phyloP scores from a whole-genome alignment of 2,888 invertebrate genomes.

The Formica aserva region DNA sequence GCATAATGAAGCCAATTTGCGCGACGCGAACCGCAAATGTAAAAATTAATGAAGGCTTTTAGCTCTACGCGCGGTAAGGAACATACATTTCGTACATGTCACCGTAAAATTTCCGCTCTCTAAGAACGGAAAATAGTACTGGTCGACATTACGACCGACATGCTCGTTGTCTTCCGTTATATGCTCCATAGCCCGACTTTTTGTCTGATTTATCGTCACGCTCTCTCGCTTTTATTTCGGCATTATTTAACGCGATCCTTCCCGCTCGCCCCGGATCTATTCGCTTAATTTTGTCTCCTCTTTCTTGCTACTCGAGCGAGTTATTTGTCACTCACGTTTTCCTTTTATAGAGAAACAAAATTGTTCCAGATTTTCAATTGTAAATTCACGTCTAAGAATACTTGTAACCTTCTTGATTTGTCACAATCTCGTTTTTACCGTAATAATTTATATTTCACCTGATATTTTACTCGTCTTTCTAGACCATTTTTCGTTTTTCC shows the following conservation, averaged over 20 bases:
- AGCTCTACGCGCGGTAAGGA: background rate
- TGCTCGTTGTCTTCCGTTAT: slow-evolving; percentile 58
- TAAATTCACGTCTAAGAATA: slow-evolving; percentile 1
- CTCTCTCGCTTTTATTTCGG: slow-evolving; percentile 65
- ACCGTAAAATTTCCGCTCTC: slow-evolving; percentile 54
- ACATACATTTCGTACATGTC: slow-evolving; percentile 40
- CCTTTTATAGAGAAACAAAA: slow-evolving; percentile 17
- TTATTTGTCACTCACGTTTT: slow-evolving; percentile 33
- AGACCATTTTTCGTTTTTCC: background rate
- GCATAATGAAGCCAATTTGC: slow-evolving; percentile 54
- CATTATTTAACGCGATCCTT: slow-evolving; percentile 69
- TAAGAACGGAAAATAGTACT: slow-evolving; percentile 53
- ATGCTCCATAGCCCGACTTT: slow-evolving; percentile 56
- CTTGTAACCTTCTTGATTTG: background rate
- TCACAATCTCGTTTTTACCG: background rate
- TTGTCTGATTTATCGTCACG: slow-evolving; percentile 67
- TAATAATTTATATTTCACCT: slow-evolving; percentile 22
- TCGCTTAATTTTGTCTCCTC: slow-evolving; percentile 22
- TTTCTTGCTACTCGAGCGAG: slow-evolving; percentile 11
- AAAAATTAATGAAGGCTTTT: slow-evolving; percentile 53
- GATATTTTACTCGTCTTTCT: background rate
- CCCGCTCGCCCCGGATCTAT: slow-evolving; percentile 1
- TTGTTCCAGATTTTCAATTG: slow-evolving; percentile 39
- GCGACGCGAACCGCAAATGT: slow-evolving; percentile 40
- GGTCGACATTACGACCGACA: slow-evolving; percentile 66